These are phyloP conservation scores for Urocitellus parryii DNA, from an alignment of 2,113 vertebrate genomes.

Conservation along the genomic window DNA sequence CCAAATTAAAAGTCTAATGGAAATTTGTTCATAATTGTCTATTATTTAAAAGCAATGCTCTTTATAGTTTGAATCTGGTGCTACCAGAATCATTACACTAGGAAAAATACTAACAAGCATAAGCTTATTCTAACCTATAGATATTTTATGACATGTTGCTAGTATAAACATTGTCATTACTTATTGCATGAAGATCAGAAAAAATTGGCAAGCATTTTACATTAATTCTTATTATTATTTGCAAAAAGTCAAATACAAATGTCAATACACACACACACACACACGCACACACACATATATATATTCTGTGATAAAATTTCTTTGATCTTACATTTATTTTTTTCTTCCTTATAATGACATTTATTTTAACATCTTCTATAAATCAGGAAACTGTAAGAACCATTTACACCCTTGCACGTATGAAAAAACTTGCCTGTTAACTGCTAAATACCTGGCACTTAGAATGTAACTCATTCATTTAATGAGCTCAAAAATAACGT, in stretches of 20 bases:
- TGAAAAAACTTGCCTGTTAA: not conserved
- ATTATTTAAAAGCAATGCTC: no score
- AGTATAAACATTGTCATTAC: not conserved
- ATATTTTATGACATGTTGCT: not conserved
- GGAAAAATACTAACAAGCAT: not conserved
- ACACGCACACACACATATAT: no score
- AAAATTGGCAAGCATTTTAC: not conserved
- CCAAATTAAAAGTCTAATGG: no score
- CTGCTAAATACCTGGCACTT: no score
- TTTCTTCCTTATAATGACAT: not conserved
- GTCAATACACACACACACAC: not conserved
- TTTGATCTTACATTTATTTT: not conserved
- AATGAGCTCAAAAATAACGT: no score
- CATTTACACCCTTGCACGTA: fast-evolving
- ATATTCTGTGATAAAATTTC: not conserved
- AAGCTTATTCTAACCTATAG: not conserved
- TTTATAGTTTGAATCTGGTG: no score
- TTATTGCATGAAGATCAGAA: not conserved
- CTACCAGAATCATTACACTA: no score
- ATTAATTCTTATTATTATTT: not conserved
- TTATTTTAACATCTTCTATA: not conserved
- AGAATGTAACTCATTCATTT: no score
- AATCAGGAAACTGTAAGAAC: not conserved
- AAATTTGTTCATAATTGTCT: no score
- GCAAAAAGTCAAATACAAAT: not conserved